Evolutionary conservation across 2,888 invertebrate species (phyloP).

Genomic region (Elegia similella): DNA sequence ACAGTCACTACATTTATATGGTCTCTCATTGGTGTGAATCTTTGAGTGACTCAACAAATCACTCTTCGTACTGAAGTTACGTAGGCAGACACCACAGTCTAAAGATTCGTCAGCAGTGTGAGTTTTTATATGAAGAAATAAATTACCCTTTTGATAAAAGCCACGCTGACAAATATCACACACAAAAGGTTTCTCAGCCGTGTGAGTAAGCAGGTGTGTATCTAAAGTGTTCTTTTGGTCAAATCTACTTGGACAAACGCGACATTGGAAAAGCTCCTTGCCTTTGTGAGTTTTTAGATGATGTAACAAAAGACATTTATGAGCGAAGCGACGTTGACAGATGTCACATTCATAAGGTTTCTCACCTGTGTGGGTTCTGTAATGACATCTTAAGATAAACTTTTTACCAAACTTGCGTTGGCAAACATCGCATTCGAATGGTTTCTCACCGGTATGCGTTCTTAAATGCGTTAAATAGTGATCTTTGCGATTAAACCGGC

Average conservation of each 20-base stretch:
- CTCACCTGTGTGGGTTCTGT: background rate
- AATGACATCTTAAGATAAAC: background rate
- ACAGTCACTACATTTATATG: background rate
- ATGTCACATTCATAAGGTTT: background rate
- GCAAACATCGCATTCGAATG: background rate
- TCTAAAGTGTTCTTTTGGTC: background rate
- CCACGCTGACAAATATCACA: background rate
- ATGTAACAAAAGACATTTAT: background rate
- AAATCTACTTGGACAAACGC: background rate
- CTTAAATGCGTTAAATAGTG: background rate
- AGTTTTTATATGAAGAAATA: background rate
- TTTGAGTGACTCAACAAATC: background rate
- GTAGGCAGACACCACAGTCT: background rate
- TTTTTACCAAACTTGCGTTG: background rate
- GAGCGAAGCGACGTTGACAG: background rate
- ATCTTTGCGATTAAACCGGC: too few species aligned
- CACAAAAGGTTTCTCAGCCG: background rate
- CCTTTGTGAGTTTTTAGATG: background rate
- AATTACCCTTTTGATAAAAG: background rate
- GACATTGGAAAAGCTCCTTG: background rate
- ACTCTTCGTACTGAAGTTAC: background rate
- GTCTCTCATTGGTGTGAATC: background rate
- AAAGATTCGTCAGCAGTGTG: background rate
- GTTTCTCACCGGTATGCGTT: background rate
- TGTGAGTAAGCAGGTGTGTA: background rate